A percentile compares a stretch with the other conserved stretches of the same genome.
Evolutionary conservation across 2,113 vertebrate genomes (phyloP).

Genomic region (Naja naja): DNA sequence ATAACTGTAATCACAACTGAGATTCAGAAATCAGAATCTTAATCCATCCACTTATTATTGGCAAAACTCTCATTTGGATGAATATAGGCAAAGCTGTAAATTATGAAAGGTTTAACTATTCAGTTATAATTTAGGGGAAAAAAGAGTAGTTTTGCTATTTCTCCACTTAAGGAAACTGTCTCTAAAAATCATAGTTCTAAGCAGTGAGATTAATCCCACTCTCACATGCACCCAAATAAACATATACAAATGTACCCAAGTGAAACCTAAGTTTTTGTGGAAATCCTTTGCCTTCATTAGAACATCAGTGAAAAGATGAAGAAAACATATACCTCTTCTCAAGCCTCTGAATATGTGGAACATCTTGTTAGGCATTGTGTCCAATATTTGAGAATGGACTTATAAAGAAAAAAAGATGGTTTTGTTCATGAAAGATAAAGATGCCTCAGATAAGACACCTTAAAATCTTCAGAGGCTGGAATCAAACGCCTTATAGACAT

Average conservation of each 20-base stretch:
- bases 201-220: neutral
- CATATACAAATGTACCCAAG: neutral
- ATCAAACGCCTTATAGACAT: neutral
- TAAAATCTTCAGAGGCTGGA: neutral
- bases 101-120: neutral
- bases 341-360: neutral
- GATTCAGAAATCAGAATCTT: neutral
- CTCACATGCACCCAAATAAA: neutral
- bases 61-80: neutral
- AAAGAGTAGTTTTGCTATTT: neutral
- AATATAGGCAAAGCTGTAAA: neutral
- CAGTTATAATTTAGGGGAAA: neutral
- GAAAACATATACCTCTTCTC: neutral
- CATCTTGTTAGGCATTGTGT: neutral
- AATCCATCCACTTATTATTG: neutral
- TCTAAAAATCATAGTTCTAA: neutral
- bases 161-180: neutral
- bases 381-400: neutral
- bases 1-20: neutral
- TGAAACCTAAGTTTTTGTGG: neutral
- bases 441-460: neutral
- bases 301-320: neutral
- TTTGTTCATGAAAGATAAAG: neutral
- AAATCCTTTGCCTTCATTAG: neutral
- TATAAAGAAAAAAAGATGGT: neutral